Evolutionary conservation across 2,797 vertebrate species (phyloP), one percentile per base, ranked within the genome.

Genomic region (Mustela erminea): DNA sequence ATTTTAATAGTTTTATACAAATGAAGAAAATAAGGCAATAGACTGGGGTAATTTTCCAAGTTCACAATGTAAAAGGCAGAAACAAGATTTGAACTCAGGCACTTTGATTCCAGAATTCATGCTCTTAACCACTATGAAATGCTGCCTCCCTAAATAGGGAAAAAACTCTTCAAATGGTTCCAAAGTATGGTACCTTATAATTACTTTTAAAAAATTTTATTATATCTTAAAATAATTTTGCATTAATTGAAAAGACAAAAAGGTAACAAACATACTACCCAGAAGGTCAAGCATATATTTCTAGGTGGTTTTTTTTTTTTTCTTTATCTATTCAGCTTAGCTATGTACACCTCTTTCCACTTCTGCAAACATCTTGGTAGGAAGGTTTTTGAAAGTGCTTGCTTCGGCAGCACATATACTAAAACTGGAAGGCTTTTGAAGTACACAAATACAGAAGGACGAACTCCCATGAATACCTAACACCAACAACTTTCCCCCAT

Each of bases 1-100:
- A 68, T 46, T 56, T 94, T 74, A 86, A 46, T 9, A 86, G 74
- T 20, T 87, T 96, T 94, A 52, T 85, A 93, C 43, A 85, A 46
- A 85, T 72, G 27, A 90, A 93, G 52, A 62, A 72, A 41, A 60
- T 46, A 38, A 90, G 46, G 32, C 15, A 77, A 81, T 38, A 64
- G 46, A 87, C 38, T 17, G 12, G 15, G 54, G 2, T 74, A 66
- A 88, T 38, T 72, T 95, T 74, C 83, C 38, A 83, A 93, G 25
- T n/a, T 95, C 52, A 93, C 43, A 29, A 41, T 35, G 15, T 78
- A 93, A 70, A 93, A 25, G 21, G 38, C 52, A 93, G 4, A 96
- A 60, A 7, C 54, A 68, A 4, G 38, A 90, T 92, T 32, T 84
- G 54, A 78, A 90, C 35, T 77, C 54, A 81, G 60, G 43, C 43